Conservation (phyloP, 2,113 vertebrate species). For the Seriola dumerili region DNA sequence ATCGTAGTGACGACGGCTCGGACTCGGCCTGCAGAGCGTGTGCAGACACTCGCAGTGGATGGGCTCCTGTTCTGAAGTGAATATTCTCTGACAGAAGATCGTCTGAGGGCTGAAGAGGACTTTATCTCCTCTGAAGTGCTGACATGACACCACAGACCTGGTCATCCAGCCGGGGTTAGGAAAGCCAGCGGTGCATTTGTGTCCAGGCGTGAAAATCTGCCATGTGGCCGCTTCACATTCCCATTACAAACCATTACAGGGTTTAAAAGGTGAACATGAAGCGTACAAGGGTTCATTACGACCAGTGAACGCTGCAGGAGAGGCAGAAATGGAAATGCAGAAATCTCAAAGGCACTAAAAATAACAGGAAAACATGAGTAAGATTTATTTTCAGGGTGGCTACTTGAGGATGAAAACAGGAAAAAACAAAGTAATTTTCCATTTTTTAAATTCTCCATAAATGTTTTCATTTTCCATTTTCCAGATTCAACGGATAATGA, state of each 20-base stretch:
- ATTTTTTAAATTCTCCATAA: neutral
- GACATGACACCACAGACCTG: constrained; percentile 41
- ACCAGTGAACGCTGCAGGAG: neutral
- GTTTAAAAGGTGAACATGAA: constrained; percentile 14
- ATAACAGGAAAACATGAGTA: neutral
- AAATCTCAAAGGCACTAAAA: neutral
- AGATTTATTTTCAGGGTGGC: neutral
- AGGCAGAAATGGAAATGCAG: neutral
- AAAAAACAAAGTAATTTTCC: neutral
- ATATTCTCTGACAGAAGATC: constrained; percentile 20
- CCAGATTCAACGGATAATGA: neutral
- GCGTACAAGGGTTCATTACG: neutral
- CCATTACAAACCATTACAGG: neutral
- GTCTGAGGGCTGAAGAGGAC: constrained; percentile 22
- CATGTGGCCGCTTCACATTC: constrained; percentile 1
- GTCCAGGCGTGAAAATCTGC: constrained; percentile 17
- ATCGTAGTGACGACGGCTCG: neutral
- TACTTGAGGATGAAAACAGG: neutral
- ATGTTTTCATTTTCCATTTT: neutral
- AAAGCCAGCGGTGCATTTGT: neutral
- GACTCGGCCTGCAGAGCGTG: neutral
- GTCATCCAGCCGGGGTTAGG: constrained; percentile 2
- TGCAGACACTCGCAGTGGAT: constrained; percentile 8
- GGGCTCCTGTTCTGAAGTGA: neutral
- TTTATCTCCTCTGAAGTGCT: constrained; percentile 50